Evolutionary conservation across 2,888 invertebrate species (phyloP).

Genomic region (Pristionchus entomophagus): DNA sequence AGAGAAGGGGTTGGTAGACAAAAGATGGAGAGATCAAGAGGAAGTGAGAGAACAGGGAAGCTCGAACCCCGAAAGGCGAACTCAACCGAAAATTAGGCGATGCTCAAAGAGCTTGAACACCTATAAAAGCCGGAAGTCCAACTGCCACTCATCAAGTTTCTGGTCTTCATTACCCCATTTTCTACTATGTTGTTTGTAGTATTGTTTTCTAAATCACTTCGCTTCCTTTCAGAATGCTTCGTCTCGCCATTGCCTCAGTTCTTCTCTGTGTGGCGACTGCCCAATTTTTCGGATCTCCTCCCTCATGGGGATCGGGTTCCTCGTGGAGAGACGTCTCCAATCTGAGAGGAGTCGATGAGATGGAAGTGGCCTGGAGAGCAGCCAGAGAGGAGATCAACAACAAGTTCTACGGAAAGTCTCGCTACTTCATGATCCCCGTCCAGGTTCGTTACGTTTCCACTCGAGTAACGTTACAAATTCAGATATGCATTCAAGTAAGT

Average conservation of each 20-base stretch:
- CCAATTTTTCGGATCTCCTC: constrained; percentile 2
- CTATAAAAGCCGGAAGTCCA: not conserved
- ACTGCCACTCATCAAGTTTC: not conserved
- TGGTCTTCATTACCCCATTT: not conserved
- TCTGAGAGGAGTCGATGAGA: constrained; percentile 47
- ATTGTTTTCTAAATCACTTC: not conserved
- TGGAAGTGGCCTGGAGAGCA: constrained; percentile 44
- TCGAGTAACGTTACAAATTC: no score
- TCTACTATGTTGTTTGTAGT: not conserved
- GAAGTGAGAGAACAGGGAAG: not conserved
- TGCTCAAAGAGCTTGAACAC: constrained; percentile 4
- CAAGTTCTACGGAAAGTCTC: constrained; percentile 42
- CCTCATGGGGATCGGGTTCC: constrained; percentile 34
- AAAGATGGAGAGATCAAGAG: not conserved
- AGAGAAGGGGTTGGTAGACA: not conserved
- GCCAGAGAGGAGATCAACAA: constrained; percentile 45
- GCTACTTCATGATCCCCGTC: constrained; percentile 46
- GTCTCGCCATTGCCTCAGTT: constrained; percentile 5
- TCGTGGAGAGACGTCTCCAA: constrained; percentile 14
- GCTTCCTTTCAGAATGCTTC: not conserved
- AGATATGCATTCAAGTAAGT: no score
- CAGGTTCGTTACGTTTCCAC: constrained; percentile 38
- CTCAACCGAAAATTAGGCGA: not conserved
- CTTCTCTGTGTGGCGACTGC: constrained; percentile 14
- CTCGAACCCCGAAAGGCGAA: constrained; percentile 9